Evolutionary conservation across 2,888 invertebrate genomes (phyloP), one percentile per base, ranked within the genome.

Genomic region (Micropterix aruncella): DNA sequence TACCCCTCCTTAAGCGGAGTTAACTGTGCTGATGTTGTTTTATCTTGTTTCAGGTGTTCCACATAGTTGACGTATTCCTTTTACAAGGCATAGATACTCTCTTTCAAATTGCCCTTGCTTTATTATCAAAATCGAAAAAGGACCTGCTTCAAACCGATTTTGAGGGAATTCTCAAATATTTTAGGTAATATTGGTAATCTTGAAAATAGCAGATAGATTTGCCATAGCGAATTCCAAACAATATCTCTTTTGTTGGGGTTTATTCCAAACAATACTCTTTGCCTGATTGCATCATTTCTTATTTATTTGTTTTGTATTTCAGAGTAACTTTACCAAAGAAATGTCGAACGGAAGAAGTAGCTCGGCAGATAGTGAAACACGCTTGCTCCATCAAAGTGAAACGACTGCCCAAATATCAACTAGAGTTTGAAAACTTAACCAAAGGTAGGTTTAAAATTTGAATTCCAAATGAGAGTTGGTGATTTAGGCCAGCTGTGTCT

Each of bases 121-220:
- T 99, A 45, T 74, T 99, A 44, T 89, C 86, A 60, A 88, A 91
- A 51, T 90, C 92, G 48, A 85, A 90, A 57, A 87, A 90, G 54
- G 96, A 97, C 59, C 70, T 99, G 19, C 67, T 97, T 44, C 82
- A 84, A 50, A 73, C 94, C 51, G 99, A 99, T 67, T 99, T 99
- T 59, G 99, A 99, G 67, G 95, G 95, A 15, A 87, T 95, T 46
- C 74, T 99, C 52, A 99, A 97, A 63, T 99, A 96, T 70, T 97
- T 99, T 62, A 82, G 99, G 71, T 70, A 52, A 44, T 3, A n/a
- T n/a, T 9, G 36, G 36, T 27, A 27, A 27, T 27, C 7, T 36
- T 12, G 7, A 12, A 12, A 36, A 7, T 36, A 9, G 36, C 36
- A 9, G 7, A 36, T 9, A 36, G 36, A 9, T 9, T 9, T 7